A percentile compares a stretch with the other conserved stretches of the same genome.
phyloP scores from a whole-genome alignment of 2,888 invertebrate species.

The Neelides folsomi region DNA sequence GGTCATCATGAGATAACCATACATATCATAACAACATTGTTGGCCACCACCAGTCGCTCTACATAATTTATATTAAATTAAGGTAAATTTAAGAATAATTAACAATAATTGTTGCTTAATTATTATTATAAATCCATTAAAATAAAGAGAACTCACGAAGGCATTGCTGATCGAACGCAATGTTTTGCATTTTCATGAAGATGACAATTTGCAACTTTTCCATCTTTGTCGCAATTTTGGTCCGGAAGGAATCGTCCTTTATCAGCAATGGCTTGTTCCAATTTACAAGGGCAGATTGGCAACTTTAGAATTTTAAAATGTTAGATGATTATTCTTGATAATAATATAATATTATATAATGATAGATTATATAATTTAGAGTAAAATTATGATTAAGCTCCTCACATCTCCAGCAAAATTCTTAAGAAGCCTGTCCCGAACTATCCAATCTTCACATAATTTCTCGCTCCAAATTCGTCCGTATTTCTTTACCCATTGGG shows the following conservation, averaged over 20 bases:
- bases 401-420: constrained; percentile 61
- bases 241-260: constrained; percentile 86
- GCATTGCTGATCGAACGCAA: constrained; percentile 79
- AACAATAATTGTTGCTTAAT: too few relatives aligned
- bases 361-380: too few relatives aligned
- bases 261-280: constrained; percentile 78
- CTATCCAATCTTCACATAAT: constrained; percentile 81
- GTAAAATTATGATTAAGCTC: background rate
- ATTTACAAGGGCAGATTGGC: constrained; percentile 69
- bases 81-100: too few relatives aligned
- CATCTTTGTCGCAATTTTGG: constrained; percentile 76
- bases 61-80: background rate
- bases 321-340: too few relatives aligned
- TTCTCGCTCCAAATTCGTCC: constrained; percentile 68
- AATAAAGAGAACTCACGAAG: constrained; percentile 77
- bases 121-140: too few relatives aligned
- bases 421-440: constrained; percentile 62
- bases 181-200: constrained; percentile 81
- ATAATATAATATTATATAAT: too few relatives aligned
- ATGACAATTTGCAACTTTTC: constrained; percentile 65
- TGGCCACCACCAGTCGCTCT: constrained; percentile 66
- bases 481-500: constrained; percentile 69
- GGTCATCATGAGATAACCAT: constrained; percentile 77
- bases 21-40: constrained; percentile 92
- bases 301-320: constrained; percentile 36